phyloP scores from a whole-genome alignment of 2,888 invertebrate genomes.

The Caenorhabditis sp. region DNA sequence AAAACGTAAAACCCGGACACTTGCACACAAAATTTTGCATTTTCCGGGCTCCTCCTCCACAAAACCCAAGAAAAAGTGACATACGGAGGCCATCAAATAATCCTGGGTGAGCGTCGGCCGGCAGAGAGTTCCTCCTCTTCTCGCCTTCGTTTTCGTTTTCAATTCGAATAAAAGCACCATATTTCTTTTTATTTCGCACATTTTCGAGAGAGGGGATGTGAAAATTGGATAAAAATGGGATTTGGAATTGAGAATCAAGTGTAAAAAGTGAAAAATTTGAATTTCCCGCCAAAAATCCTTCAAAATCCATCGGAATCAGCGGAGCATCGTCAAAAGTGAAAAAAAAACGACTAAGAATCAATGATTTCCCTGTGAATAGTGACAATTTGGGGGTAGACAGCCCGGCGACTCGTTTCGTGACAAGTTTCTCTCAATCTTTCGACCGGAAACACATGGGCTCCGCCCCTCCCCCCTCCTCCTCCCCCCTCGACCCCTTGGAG shows the following conservation, averaged over 20 bases:
- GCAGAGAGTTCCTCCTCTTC: too few species aligned
- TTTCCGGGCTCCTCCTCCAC: not conserved
- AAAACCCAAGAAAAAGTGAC: not conserved
- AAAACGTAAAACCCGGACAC: not conserved
- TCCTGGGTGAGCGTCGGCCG: too few species aligned
- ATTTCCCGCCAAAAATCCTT: too few species aligned
- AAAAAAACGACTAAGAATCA: not conserved
- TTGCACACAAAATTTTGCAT: too few species aligned
- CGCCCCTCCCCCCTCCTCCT: not conserved
- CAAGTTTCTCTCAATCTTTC: slow-evolving; percentile 63
- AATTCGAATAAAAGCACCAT: slow-evolving; percentile 7
- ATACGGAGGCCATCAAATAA: slow-evolving; percentile 17
- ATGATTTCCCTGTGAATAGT: not conserved
- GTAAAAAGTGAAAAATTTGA: too few species aligned
- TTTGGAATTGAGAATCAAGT: too few species aligned
- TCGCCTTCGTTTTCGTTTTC: too few species aligned
- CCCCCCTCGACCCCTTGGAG: too few species aligned
- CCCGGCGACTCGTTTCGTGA: slow-evolving; percentile 39
- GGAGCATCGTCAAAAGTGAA: not conserved
- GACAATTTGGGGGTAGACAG: not conserved
- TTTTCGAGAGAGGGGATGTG: not conserved
- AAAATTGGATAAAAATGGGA: not conserved
- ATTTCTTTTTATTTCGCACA: too few species aligned
- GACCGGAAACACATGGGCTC: slow-evolving; percentile 50
- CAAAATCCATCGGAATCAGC: not conserved